Evolutionary conservation across 2,888 invertebrate genomes (phyloP), one percentile per base, ranked within the genome.

Genomic region (Tiliacea aurago): DNA sequence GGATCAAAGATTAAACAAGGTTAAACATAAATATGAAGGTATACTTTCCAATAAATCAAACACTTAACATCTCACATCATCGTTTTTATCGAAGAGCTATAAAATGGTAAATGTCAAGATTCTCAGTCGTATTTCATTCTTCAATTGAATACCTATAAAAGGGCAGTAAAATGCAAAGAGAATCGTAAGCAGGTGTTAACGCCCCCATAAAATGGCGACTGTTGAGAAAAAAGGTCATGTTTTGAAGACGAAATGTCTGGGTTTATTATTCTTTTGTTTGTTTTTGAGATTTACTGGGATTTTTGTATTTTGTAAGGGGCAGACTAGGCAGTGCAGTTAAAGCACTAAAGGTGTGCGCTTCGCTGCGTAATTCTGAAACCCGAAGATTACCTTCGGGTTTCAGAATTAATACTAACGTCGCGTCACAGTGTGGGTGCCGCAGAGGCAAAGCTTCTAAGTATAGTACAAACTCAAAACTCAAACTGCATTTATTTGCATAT

Each of bases 101-200:
- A 64, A 83, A 69, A 74, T 6, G 28, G 28, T 71, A 70, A 83
- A 84, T 71, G 78, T 63, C 69, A 76, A 59, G 65, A 65, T 63
- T 65, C 73, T 37, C 63, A 53, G 65, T 47, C 51, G 65, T 79
- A 70, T 70, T 86, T 76, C 61, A 70, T n/a, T 73, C 70, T 73
- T 61, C 77, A 82, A 86, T 86, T 82, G 85, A 72, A 84, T 76
- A 77, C 62, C 51, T 37, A 72, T 85, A 86, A 85, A 62, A 41
- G 0, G 23, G 63, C 63, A 67, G 64, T 86, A 86, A 85, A 84
- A 78, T 78, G 51, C 75, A 78, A 80, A 84, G 70, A 61, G 61
- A 72, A 74, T 67, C 37, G 71, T n/a, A 55, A 53, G 37, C 69
- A 84, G 76, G 80, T 84, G 83, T 76, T 76, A 82, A 75, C 73